These are phyloP conservation scores for Meloe dianella DNA, from an alignment of 2,888 invertebrate species.

Conservation along the genomic window DNA sequence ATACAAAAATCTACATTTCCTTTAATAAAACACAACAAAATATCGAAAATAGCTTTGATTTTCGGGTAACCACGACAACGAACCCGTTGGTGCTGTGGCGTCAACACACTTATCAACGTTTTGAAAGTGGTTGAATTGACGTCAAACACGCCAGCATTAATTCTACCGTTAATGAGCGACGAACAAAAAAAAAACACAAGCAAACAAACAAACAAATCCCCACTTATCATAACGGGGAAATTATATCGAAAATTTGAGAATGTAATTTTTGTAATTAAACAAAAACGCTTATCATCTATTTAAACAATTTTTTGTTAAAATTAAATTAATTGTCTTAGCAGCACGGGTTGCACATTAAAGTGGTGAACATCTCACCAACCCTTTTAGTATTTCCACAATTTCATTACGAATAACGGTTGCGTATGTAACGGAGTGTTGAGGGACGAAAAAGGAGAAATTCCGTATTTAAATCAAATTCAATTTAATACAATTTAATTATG, in stretches of 20 bases:
- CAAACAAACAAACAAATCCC: slow-evolving; percentile 29
- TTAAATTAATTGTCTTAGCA: neutral
- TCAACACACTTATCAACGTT: slow-evolving; percentile 30
- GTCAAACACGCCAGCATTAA: slow-evolving; percentile 23
- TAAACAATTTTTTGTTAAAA: no score
- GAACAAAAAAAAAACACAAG: no score
- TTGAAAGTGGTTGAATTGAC: slow-evolving; percentile 31
- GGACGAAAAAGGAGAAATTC: neutral
- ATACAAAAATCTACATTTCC: neutral
- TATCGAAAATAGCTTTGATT: slow-evolving; percentile 23
- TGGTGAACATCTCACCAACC: neutral
- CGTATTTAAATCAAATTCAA: no score
- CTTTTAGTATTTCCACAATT: neutral
- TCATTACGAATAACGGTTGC: neutral
- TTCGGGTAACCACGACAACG: slow-evolving; percentile 39
- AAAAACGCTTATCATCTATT: no score
- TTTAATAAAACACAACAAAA: neutral
- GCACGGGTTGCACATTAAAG: neutral
- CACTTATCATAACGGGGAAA: slow-evolving; percentile 26
- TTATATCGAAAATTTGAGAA: neutral
- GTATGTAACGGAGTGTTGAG: neutral
- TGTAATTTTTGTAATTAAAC: neutral
- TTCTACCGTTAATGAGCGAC: neutral
- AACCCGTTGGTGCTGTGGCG: slow-evolving; percentile 35
- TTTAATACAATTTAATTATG: no score